Conservation (phyloP, 1,140 invertebrate genomes). For the Archivesica marissinica region DNA sequence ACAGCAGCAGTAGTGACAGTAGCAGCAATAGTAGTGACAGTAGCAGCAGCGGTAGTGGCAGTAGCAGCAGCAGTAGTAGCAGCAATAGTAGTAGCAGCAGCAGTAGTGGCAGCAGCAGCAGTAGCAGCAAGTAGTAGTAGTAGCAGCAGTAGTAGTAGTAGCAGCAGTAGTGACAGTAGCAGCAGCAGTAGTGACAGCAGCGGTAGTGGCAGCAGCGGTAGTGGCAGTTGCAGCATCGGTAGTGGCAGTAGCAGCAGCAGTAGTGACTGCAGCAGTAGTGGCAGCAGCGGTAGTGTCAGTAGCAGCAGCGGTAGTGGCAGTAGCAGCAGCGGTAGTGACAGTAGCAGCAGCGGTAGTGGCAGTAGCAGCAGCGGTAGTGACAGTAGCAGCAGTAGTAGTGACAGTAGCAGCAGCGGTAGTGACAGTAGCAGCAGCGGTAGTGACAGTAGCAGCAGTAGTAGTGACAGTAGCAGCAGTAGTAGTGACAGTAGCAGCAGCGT, state of each 20-base stretch:
- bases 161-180: conserved; percentile 3
- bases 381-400: not conserved
- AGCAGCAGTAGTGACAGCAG: conserved; percentile 15
- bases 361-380: not conserved
- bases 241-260: conserved; percentile 8
- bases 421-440: conserved; percentile 4
- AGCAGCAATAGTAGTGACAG: conserved; percentile 9
- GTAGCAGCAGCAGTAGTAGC: conserved; percentile 5
- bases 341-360: not conserved
- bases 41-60: not conserved
- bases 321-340: not conserved
- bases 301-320: not conserved
- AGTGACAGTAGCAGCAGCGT: conserved; percentile 9
- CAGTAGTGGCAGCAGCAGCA: not conserved
- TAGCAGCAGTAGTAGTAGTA: conserved; percentile 26
- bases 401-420: conserved; percentile 19
- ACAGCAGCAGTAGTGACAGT: conserved; percentile 12
- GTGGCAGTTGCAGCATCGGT: not conserved
- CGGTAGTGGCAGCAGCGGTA: conserved; percentile 7
- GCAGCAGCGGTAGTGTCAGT: conserved; percentile 1
- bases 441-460: conserved; percentile 16
- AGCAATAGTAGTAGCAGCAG: not conserved
- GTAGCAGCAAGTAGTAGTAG: conserved; percentile 22
- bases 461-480: conserved; percentile 15
- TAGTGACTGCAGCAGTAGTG: no score